These are phyloP conservation scores for Choristoneura fumiferana DNA, from an alignment of 1,140 invertebrate species.

Conservation along the genomic window DNA sequence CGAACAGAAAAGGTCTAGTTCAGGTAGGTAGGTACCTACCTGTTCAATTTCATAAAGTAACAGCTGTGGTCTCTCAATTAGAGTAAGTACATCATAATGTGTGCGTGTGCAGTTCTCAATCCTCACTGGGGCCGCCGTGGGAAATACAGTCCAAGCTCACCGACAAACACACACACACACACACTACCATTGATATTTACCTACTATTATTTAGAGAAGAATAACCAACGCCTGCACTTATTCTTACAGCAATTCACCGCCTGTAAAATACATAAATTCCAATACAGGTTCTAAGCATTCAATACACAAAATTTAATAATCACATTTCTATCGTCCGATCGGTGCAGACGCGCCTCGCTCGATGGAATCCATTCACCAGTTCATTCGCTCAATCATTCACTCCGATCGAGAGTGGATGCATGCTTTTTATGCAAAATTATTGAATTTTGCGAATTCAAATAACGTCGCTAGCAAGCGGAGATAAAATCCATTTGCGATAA, in stretches of 20 bases:
- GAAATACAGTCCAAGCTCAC: too few species aligned
- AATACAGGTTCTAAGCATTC: slow-evolving; percentile 19
- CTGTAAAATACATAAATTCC: background rate
- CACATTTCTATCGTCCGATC: slow-evolving; percentile 33
- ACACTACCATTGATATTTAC: too few species aligned
- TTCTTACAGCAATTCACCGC: background rate
- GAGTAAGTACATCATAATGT: too few species aligned
- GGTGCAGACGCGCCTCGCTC: slow-evolving; percentile 31
- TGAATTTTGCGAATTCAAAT: slow-evolving; percentile 43
- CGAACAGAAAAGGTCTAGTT: too few species aligned
- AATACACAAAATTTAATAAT: slow-evolving; percentile 38
- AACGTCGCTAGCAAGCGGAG: slow-evolving; percentile 24
- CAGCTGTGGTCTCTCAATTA: too few species aligned
- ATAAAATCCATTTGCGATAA: slow-evolving; percentile 39
- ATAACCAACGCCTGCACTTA: too few species aligned
- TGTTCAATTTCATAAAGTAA: too few species aligned
- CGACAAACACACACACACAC: too few species aligned
- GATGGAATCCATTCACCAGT: slow-evolving; percentile 40
- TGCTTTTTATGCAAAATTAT: slow-evolving; percentile 52
- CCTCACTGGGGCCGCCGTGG: too few species aligned
- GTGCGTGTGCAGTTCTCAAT: too few species aligned
- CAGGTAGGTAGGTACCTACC: too few species aligned
- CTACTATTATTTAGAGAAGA: too few species aligned
- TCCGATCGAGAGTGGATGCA: slow-evolving; percentile 39
- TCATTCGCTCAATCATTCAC: slow-evolving; percentile 47